phyloP scores from a whole-genome alignment of 2,888 invertebrate genomes.

The Dioctria rufipes region DNA sequence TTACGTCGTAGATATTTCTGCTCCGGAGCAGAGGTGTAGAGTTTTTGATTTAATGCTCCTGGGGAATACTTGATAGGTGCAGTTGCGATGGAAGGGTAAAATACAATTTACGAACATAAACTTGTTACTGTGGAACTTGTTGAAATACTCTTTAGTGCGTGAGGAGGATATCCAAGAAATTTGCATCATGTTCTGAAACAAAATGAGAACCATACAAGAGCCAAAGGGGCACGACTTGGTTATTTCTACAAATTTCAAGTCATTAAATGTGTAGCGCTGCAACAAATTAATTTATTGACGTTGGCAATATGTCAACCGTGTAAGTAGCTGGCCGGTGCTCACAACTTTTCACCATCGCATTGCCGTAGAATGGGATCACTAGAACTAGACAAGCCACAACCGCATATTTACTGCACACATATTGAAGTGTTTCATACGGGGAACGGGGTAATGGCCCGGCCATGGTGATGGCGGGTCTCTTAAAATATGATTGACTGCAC shows the following conservation, averaged over 20 bases:
- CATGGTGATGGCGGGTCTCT: not conserved
- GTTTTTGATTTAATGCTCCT: slow-evolving; percentile 56
- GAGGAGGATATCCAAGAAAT: not conserved
- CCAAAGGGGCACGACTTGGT: not conserved
- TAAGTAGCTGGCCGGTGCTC: slow-evolving; percentile 48
- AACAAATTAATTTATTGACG: slow-evolving; percentile 59
- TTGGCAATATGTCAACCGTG: slow-evolving; percentile 58
- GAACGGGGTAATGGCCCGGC: not conserved
- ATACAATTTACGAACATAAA: not conserved
- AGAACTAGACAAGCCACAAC: not conserved
- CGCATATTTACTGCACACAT: not conserved
- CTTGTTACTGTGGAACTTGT: slow-evolving; percentile 2
- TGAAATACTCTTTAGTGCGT: not conserved
- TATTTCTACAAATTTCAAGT: slow-evolving; percentile 3
- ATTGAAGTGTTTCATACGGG: not conserved
- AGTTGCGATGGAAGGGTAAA: not conserved
- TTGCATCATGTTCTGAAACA: not conserved
- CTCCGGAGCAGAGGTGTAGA: slow-evolving; percentile 56
- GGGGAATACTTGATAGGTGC: not conserved
- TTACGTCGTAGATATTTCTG: slow-evolving; percentile 42
- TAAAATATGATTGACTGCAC: slow-evolving; percentile 47
- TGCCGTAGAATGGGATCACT: slow-evolving; percentile 3
- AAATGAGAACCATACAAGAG: not conserved
- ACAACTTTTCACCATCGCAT: slow-evolving; percentile 19
- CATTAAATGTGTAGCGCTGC: slow-evolving; percentile 43